Base-by-base conservation (phyloP, 2,888 invertebrate species). In the Eupithecia exiguata region DNA sequence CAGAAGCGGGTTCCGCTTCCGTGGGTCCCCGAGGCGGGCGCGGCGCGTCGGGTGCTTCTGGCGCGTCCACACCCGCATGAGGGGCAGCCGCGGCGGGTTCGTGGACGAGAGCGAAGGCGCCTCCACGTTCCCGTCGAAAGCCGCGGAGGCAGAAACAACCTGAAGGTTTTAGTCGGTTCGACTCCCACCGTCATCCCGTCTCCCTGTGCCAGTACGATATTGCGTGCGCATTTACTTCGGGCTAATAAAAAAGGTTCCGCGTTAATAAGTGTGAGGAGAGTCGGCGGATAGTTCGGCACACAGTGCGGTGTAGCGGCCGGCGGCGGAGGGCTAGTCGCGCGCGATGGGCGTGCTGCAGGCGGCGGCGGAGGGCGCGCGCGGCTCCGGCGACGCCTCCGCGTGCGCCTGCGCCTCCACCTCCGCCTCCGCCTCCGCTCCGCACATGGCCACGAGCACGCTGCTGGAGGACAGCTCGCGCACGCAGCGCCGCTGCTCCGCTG, bases 401-500 rank as follows among this genome's bases (percentile, higher is more conserved):
- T 10, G 73, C 71, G 25, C 73, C 65, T 16, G 62, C 79, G 40
- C 71, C 71, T 43, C 77, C 78, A 36, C 72, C 69, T 43, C 77
- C 79, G 69, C 68, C 72, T 38, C 80, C 72, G 68, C 77, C 36
- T 72, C 69, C 53, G 77, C 82, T 63, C 81, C 87, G 82, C 91
- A 87, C 84, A 92, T 84, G 72, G 92, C 86, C 78, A 88, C 79
- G 84, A 93, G 89, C 86, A 90, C 91, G 79, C 82, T 83, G 87
- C 92, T 93, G n/a, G 90, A 80, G 5, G 92, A 89, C 82, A 94
- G 91, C 86, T 94, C 94, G 79, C 87, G 91, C 83, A 93, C 94
- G 85, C 88, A 94, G 73, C 92, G 93, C 68, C 91, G 92, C 87
- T 94, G 94, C 86, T 92, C 93, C 80, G 92, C 94, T 95, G 90